Evolutionary conservation across 2,113 vertebrate species (phyloP).

Genomic region (Anolis carolinensis): DNA sequence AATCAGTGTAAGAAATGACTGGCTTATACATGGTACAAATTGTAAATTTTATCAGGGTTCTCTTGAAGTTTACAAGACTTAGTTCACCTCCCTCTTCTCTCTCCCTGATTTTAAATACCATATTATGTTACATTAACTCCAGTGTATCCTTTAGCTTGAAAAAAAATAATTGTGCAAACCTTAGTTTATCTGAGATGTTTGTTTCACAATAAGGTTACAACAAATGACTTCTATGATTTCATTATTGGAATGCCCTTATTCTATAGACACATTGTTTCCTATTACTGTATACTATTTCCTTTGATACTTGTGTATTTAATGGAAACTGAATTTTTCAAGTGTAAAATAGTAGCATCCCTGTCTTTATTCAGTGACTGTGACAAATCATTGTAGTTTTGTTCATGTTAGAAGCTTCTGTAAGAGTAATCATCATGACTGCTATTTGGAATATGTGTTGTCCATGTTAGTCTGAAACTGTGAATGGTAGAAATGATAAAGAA

Average conservation of each 20-base stretch:
- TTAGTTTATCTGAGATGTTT: background rate
- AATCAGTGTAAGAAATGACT: background rate
- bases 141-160: background rate
- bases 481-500: background rate
- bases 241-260: background rate
- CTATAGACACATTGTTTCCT: background rate
- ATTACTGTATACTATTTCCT: background rate
- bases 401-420: background rate
- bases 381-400: background rate
- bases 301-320: too few species aligned
- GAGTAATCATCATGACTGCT: background rate
- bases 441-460: background rate
- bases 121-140: background rate
- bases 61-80: background rate
- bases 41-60: background rate
- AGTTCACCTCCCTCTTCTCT: too few species aligned
- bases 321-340: background rate
- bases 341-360: background rate
- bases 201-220: background rate
- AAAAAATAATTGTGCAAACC: background rate
- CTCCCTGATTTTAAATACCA: background rate
- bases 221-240: background rate
- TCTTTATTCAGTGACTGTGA: background rate
- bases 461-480: background rate
- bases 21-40: background rate